Evolutionary conservation across 2,888 invertebrate species (phyloP), one percentile per base, ranked within the genome.

Genomic region (Calephelis perditalis): DNA sequence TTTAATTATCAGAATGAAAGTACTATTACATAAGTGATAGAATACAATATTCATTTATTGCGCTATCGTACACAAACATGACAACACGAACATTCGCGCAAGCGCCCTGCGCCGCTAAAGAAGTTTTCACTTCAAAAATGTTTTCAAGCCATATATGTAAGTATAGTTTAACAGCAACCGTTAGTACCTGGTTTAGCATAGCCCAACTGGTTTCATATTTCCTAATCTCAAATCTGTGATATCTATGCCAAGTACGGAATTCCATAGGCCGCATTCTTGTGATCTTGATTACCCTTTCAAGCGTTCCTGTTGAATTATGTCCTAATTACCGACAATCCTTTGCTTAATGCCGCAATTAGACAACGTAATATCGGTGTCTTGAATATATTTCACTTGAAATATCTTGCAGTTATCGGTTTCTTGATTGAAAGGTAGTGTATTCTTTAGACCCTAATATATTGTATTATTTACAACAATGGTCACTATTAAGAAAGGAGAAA

Each of bases 231-330:
- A 60, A 65, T 62, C 58, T 59, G 60, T 62, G 63, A 56, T 64
- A 66, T 65, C 63, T 65, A 65, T 62, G 62, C 61, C 61, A 59
- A 59, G 59, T 64, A 66, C 64, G 68, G 64, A 67, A 69, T 68
- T 68, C 68, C 62, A 35, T 55, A 63, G 63, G 65, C 63, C 65
- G 60, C 67, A 67, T 70, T 73, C 67, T 68, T 68, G 62, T 11
- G 58, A 58, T 56, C 44, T 55, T 59, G 40, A 44, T 67, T 63
- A 64, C 68, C 60, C 61, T 70, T 62, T 58, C 65, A 49, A 58
- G 61, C 63, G 65, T 68, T 65, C 64, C 62, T 67, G 72, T 71
- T 85, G 85, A 84, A 76, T 85, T 84, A 85, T 71, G 70, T 70
- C 68, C 69, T 68, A 66, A 66, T 66, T 68, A 57, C 35, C 49